These are phyloP conservation scores for Ciconia nigra DNA, from an alignment of 2,797 vertebrate species.

Conservation along the genomic window DNA sequence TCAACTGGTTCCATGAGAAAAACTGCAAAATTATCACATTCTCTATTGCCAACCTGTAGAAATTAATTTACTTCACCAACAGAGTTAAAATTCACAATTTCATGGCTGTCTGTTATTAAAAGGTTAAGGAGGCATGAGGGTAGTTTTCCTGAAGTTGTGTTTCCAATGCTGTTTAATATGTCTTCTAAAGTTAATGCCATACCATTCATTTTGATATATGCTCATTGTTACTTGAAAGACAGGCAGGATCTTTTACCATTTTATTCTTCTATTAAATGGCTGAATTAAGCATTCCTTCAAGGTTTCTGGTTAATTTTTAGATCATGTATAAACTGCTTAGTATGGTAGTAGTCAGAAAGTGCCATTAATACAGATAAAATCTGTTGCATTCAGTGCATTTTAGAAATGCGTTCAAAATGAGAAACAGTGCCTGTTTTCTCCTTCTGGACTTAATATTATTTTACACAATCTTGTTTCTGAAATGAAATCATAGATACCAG, in stretches of 20 bases:
- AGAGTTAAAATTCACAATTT: background rate
- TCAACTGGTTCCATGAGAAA: background rate
- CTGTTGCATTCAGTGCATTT: background rate
- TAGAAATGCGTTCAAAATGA: background rate
- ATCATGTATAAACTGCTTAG: background rate
- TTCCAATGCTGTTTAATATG: background rate
- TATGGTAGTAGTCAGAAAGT: background rate
- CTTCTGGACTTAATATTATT: background rate
- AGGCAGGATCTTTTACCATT: background rate
- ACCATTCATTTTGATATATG: background rate
- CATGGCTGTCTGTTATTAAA: background rate
- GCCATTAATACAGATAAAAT: background rate
- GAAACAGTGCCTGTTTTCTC: background rate
- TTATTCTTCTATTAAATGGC: background rate
- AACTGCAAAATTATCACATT: background rate
- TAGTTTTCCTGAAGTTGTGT: background rate
- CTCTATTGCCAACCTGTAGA: background rate
- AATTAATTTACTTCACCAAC: background rate
- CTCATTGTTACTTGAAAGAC: background rate
- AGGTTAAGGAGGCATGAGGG: background rate
- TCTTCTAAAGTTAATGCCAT: background rate
- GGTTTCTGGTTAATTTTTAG: background rate
- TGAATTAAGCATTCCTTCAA: background rate
- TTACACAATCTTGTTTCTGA: background rate
- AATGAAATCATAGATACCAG: background rate